Evolutionary conservation across 2,888 invertebrate genomes (phyloP).

Genomic region (Orthonevra nobilis): DNA sequence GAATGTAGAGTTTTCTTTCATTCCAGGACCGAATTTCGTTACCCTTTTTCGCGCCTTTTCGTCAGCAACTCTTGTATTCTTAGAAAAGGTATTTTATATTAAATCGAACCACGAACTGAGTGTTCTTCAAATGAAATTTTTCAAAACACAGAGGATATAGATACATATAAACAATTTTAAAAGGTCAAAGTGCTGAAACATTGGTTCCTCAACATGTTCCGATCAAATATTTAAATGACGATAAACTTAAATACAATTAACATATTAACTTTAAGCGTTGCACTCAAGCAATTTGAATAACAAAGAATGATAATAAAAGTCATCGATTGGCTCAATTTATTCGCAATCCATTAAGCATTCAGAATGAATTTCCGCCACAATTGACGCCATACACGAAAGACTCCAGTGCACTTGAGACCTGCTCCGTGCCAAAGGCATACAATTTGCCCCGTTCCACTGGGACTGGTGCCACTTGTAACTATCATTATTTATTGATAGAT

Average conservation of each 20-base stretch:
- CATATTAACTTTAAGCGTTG: background rate
- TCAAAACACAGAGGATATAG: too few relatives aligned
- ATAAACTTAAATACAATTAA: background rate
- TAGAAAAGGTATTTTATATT: too few relatives aligned
- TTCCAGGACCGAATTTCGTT: too few relatives aligned
- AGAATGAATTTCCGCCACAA: slow-evolving; percentile 8
- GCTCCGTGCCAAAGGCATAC: background rate
- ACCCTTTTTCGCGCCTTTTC: too few relatives aligned
- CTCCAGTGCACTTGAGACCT: background rate
- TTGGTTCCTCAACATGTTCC: too few relatives aligned
- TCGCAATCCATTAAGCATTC: slow-evolving; percentile 5
- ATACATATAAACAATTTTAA: too few relatives aligned
- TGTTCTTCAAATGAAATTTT: too few relatives aligned
- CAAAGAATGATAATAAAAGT: background rate
- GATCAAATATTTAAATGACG: background rate
- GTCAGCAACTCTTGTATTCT: too few relatives aligned
- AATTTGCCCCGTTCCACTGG: background rate
- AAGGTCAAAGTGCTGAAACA: too few relatives aligned
- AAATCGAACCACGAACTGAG: too few relatives aligned
- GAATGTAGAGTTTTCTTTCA: too few relatives aligned
- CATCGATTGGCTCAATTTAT: slow-evolving; percentile 15
- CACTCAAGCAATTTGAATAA: slow-evolving; percentile 20
- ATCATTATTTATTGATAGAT: slow-evolving; percentile 56
- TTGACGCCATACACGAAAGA: background rate
- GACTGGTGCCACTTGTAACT: slow-evolving; percentile 35